A percentile compares a stretch with the other conserved stretches of the same genome.
These are phyloP conservation scores for Morbakka virulenta DNA, from an alignment of 30 jellyfish, hydroid and myxozoan species.

Conservation along the genomic window DNA sequence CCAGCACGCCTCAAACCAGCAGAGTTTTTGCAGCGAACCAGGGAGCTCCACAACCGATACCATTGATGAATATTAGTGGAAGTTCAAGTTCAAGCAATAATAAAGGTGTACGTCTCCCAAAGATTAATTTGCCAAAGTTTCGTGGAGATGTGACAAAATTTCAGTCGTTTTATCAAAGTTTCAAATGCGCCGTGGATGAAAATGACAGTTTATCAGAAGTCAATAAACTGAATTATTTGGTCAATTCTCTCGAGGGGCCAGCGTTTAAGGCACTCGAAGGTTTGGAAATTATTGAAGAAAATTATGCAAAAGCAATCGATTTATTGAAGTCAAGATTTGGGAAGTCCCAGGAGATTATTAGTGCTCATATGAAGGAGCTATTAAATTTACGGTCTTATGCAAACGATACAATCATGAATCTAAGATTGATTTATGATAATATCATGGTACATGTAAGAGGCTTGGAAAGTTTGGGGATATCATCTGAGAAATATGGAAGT, in stretches of 20 bases:
- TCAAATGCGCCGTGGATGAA: constrained; percentile 58
- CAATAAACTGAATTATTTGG: constrained; percentile 58
- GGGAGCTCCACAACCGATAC: too few species aligned
- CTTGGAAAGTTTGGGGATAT: constrained; percentile 49
- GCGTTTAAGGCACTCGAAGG: constrained; percentile 65
- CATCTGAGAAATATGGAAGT: constrained; percentile 60
- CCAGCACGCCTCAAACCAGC: too few species aligned
- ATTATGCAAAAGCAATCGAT: constrained; percentile 45
- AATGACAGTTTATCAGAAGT: constrained; percentile 46
- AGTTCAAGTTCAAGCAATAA: background rate
- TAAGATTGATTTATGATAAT: constrained; percentile 57
- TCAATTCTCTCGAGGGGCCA: constrained; percentile 55
- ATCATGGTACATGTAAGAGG: constrained; percentile 56
- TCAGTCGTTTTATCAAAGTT: constrained; percentile 59
- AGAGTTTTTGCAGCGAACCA: too few species aligned
- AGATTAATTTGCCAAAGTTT: constrained; percentile 48
- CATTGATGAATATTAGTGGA: too few species aligned
- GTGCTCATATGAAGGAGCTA: constrained; percentile 72
- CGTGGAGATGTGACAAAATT: constrained; percentile 62
- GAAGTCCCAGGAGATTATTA: constrained; percentile 41
- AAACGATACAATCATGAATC: background rate
- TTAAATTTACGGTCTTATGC: constrained; percentile 32
- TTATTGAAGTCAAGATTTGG: constrained; percentile 57
- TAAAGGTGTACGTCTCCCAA: constrained; percentile 50
- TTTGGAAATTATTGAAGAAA: constrained; percentile 45